Evolutionary conservation across 2,797 vertebrate species (phyloP).

Genomic region (Pelodytes ibericus): DNA sequence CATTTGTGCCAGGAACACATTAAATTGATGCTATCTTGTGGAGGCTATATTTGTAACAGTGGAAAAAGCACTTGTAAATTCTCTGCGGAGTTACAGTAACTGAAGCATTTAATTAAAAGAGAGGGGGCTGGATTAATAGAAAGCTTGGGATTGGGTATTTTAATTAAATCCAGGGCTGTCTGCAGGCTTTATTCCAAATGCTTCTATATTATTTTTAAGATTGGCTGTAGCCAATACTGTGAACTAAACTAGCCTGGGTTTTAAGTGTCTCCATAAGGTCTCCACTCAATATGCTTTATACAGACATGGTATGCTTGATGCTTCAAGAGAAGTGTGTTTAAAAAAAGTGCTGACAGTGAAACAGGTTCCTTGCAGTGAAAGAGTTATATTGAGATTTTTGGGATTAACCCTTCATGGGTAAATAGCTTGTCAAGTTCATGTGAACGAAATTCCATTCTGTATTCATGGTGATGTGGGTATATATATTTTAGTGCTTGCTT

Average conservation of each 20-base stretch:
- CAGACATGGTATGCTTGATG: slow-evolving; percentile 1
- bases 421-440: too few species aligned
- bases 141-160: slow-evolving; percentile 53
- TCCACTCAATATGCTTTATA: slow-evolving; percentile 7
- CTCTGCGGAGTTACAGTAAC: slow-evolving; percentile 54
- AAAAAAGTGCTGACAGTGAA: background rate
- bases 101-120: slow-evolving; percentile 58
- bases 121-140: slow-evolving; percentile 53
- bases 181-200: slow-evolving; percentile 49
- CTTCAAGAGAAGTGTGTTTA: background rate
- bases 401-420: background rate
- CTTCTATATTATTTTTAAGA: slow-evolving; percentile 38
- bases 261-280: slow-evolving; percentile 29
- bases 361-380: background rate
- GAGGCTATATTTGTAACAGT: slow-evolving; percentile 41
- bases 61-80: slow-evolving; percentile 47
- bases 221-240: slow-evolving; percentile 24
- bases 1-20: slow-evolving; percentile 27
- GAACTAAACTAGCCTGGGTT: slow-evolving; percentile 17
- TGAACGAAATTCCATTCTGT: too few species aligned
- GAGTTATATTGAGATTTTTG: background rate
- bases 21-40: slow-evolving; percentile 22
- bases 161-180: slow-evolving; percentile 54
- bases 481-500: too few species aligned
- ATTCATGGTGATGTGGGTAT: too few species aligned